Percentiles rank a stretch among this genome's conserved stretches.
phyloP scores from a whole-genome alignment of 2,113 vertebrate genomes.

The Alligator sinensis region DNA sequence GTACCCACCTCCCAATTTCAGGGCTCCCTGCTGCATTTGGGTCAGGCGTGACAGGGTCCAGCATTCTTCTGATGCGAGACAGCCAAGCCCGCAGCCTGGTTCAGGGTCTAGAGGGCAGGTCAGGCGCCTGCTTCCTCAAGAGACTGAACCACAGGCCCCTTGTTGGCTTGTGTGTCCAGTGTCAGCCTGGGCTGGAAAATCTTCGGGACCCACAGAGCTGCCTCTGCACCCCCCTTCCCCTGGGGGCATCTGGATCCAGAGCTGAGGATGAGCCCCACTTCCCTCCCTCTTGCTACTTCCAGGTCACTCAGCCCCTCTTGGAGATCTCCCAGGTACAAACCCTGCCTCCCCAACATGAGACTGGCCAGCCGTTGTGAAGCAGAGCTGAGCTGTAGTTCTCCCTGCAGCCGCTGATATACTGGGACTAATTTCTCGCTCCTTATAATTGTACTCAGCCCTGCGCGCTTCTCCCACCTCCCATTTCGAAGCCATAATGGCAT shows the following conservation, averaged over 20 bases:
- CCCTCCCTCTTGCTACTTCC: background rate
- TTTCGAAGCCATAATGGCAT: background rate
- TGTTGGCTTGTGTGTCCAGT: background rate
- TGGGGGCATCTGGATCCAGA: no score
- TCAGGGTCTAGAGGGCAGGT: background rate
- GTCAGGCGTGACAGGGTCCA: background rate
- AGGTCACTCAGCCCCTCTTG: fast-evolving
- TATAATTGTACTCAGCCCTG: fast-evolving
- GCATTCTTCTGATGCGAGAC: no score
- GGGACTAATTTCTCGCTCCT: background rate
- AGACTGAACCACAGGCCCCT: background rate
- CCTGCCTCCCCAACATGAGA: background rate
- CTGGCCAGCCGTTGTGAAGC: background rate
- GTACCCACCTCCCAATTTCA: no score
- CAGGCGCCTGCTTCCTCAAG: background rate
- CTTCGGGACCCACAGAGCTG: background rate
- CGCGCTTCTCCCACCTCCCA: background rate
- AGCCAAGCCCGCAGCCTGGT: background rate
- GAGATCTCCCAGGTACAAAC: fast-evolving
- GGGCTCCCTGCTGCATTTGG: no score
- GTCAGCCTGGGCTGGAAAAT: background rate
- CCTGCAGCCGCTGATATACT: background rate
- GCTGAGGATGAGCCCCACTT: background rate
- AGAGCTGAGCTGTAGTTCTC: background rate
- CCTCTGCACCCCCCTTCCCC: background rate